Percentiles rank a stretch among this genome's conserved stretches.
phyloP scores from a whole-genome alignment of 1,140 invertebrate genomes.

The Leucophenga varia region DNA sequence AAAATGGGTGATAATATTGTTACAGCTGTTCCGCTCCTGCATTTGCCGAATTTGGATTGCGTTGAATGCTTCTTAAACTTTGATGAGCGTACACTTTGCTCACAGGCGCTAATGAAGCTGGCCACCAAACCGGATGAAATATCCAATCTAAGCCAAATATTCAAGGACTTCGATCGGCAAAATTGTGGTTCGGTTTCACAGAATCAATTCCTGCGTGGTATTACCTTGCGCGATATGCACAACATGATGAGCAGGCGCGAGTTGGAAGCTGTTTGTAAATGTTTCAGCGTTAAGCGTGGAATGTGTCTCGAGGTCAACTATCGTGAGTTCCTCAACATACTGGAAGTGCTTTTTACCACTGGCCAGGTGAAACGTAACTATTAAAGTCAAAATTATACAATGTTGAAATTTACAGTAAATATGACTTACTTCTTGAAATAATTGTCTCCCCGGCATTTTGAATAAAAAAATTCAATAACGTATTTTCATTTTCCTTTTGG shows the following conservation, averaged over 20 bases:
- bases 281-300: conserved; percentile 64
- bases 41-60: conserved; percentile 63
- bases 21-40: conserved; percentile 64
- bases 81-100: conserved; percentile 64
- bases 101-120: conserved; percentile 65
- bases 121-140: conserved; percentile 64
- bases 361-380: conserved; percentile 50
- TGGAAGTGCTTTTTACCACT: conserved; percentile 39
- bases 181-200: conserved; percentile 65
- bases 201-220: conserved; percentile 62
- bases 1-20: conserved; percentile 57
- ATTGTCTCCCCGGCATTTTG: too few relatives aligned
- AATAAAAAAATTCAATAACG: too few relatives aligned
- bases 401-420: too few relatives aligned
- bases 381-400: conserved; percentile 10
- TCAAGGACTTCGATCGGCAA: conserved; percentile 66
- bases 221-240: conserved; percentile 65
- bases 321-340: conserved; percentile 45
- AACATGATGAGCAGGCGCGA: conserved; percentile 62
- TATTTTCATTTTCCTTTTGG: too few relatives aligned
- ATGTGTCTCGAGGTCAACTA: conserved; percentile 48
- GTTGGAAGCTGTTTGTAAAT: conserved; percentile 66
- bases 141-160: conserved; percentile 59
- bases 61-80: conserved; percentile 69
- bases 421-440: too few relatives aligned